Conservation (phyloP, 2,797 vertebrate genomes). For the Silurus aristotelis region DNA sequence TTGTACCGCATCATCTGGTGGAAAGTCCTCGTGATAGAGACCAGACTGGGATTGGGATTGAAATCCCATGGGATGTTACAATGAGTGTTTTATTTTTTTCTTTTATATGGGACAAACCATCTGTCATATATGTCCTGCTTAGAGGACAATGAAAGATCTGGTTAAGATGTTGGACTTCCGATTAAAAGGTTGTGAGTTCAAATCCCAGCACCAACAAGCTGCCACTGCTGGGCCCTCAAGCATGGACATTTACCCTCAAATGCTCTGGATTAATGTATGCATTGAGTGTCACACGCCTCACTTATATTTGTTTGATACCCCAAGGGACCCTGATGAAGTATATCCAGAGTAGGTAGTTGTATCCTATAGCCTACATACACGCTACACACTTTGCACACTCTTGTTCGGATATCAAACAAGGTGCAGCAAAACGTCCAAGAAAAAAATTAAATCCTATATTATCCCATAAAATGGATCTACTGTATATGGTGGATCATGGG, state of each 20-base stretch:
- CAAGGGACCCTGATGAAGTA: not conserved
- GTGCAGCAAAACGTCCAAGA: constrained; percentile 11
- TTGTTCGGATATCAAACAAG: constrained; percentile 5
- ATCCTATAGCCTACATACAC: too few species aligned
- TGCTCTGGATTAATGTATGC: not conserved
- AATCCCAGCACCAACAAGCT: too few species aligned
- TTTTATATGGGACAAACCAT: not conserved
- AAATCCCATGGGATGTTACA: not conserved
- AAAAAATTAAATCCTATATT: not conserved
- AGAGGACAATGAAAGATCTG: not conserved
- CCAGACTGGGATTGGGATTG: not conserved
- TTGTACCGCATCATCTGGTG: not conserved
- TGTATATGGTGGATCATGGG: too few species aligned
- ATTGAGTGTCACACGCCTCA: not conserved
- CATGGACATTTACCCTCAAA: too few species aligned
- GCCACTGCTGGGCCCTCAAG: too few species aligned
- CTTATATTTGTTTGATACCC: not conserved
- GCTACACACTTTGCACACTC: constrained; percentile 4
- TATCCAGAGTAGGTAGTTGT: not conserved
- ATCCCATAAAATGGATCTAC: not conserved
- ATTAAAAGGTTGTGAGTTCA: too few species aligned
- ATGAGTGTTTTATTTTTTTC: not conserved
- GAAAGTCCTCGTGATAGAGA: not conserved
- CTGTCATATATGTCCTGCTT: not conserved
- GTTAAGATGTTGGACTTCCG: too few species aligned